These are phyloP conservation scores for Urechis unicinctus DNA, from an alignment of 2,888 invertebrate genomes.

Conservation along the genomic window DNA sequence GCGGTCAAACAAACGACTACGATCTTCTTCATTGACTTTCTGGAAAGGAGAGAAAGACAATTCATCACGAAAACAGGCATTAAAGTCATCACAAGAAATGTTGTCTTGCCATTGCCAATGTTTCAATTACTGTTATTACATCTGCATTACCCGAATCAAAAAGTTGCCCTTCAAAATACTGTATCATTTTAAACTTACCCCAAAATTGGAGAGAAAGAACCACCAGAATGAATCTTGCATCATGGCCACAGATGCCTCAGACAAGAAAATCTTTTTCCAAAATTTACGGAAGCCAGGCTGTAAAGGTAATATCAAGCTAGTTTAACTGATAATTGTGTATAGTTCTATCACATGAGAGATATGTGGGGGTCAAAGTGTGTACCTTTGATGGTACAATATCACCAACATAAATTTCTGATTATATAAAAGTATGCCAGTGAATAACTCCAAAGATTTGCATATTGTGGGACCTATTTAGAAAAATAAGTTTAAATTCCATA, in stretches of 20 bases:
- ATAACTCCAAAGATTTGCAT: no score
- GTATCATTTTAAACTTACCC: slow-evolving; percentile 6
- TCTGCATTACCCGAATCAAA: no score
- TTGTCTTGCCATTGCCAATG: no score
- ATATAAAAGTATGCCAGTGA: no score
- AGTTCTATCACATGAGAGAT: no score
- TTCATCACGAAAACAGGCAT: not conserved
- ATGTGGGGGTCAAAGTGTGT: no score
- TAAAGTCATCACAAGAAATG: no score
- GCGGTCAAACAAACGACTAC: slow-evolving; percentile 41
- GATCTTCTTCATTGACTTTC: slow-evolving; percentile 21
- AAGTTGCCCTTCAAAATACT: no score
- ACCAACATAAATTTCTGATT: not conserved
- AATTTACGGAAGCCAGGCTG: slow-evolving; percentile 47
- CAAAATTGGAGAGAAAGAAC: slow-evolving; percentile 35
- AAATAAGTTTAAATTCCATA: slow-evolving; percentile 26
- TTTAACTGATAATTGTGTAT: not conserved
- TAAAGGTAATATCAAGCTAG: slow-evolving; percentile 4
- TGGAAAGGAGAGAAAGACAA: not conserved
- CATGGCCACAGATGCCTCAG: slow-evolving; percentile 47
- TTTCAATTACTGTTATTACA: no score
- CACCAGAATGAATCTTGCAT: slow-evolving; percentile 49
- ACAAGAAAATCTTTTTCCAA: slow-evolving; percentile 48
- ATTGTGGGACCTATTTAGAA: no score
- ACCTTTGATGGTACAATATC: not conserved